phyloP scores from a whole-genome alignment of 2,113 vertebrate species.

The Aptenodytes forsteri region DNA sequence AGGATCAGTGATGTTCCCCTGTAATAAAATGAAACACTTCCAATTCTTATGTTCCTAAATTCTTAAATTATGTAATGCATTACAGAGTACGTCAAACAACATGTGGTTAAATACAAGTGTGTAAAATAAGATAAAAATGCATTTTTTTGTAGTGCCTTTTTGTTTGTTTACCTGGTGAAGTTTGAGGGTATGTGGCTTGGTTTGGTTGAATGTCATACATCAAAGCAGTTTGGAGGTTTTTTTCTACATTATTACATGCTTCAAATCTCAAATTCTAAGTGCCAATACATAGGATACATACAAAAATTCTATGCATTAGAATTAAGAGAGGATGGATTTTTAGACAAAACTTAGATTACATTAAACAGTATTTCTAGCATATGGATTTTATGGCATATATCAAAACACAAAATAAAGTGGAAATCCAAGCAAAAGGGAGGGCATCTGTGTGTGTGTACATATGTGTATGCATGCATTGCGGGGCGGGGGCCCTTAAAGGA shows the following conservation, averaged over 20 bases:
- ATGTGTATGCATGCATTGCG: not conserved
- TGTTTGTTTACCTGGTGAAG: not conserved
- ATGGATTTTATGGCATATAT: not conserved
- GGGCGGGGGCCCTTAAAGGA: not conserved
- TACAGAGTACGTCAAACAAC: not conserved
- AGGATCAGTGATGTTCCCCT: not conserved
- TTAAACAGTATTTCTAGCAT: not conserved
- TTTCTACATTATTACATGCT: not conserved
- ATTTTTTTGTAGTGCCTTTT: not conserved
- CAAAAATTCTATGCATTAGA: not conserved
- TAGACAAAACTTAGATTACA: not conserved
- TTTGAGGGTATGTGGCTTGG: not conserved
- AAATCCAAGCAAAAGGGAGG: not conserved
- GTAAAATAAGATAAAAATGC: not conserved
- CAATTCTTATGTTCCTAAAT: not conserved
- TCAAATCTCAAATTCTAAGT: not conserved
- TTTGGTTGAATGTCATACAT: not conserved
- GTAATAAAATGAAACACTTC: not conserved
- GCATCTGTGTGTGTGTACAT: not conserved
- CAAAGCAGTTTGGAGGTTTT: not conserved
- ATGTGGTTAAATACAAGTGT: not conserved
- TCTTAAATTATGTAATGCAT: not conserved
- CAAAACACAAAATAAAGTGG: not conserved
- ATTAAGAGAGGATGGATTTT: not conserved
- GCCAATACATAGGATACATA: not conserved